These are phyloP conservation scores for Patiria miniata DNA, from an alignment of 35 echinoderm and acorn worm genomes.

Conservation along the genomic window DNA sequence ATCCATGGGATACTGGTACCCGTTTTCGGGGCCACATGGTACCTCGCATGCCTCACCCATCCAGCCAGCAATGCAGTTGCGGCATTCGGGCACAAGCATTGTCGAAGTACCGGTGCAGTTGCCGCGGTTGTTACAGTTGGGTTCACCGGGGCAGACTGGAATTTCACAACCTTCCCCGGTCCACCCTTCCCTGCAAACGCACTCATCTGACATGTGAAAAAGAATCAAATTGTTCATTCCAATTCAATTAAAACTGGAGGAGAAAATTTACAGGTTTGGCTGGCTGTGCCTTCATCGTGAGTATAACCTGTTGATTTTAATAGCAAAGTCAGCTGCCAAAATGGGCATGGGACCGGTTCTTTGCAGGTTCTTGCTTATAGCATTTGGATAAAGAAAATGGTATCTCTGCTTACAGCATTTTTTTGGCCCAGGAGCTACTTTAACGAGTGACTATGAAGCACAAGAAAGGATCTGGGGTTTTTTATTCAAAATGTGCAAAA, in stretches of 20 bases:
- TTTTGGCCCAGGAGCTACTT: too few species aligned
- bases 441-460: too few species aligned
- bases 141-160: constrained; percentile 81
- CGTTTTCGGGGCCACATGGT: constrained; percentile 73
- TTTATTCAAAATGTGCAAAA: too few species aligned
- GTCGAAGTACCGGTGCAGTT: constrained; percentile 37
- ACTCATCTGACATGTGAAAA: constrained; percentile 42
- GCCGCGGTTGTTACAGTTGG: constrained; percentile 80
- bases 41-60: constrained; percentile 87
- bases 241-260: not conserved
- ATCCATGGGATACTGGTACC: constrained; percentile 70
- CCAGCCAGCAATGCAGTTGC: constrained; percentile 68
- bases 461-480: too few species aligned
- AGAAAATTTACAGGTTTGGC: too few species aligned
- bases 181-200: constrained; percentile 81
- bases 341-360: too few species aligned
- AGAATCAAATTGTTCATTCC: not conserved
- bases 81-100: constrained; percentile 56
- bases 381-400: too few species aligned
- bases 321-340: too few species aligned
- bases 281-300: too few species aligned
- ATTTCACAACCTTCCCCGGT: constrained; percentile 68
- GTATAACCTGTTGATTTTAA: too few species aligned
- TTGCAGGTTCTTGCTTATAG: too few species aligned
- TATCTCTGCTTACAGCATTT: too few species aligned